phyloP scores from a whole-genome alignment of 2,113 vertebrate species.

The Salvelinus namaycush region DNA sequence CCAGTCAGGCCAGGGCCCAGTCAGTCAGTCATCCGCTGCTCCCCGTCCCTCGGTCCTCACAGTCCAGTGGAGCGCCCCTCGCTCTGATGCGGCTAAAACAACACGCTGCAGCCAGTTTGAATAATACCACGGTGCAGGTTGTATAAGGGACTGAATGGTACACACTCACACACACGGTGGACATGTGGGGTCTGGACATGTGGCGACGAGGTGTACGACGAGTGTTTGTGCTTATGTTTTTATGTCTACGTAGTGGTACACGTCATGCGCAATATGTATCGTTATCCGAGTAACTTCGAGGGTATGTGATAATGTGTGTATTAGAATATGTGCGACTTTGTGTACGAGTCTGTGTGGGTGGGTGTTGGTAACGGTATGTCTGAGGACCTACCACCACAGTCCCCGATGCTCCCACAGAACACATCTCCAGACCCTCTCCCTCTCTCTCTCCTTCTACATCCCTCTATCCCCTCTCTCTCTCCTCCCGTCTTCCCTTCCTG shows the following conservation, averaged over 20 bases:
- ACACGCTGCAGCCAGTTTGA: constrained; percentile 54
- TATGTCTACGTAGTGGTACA: background rate
- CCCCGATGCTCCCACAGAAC: constrained; percentile 60
- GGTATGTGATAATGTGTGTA: background rate
- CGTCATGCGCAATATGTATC: background rate
- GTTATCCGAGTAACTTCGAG: constrained; percentile 1
- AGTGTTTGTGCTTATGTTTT: constrained; percentile 1
- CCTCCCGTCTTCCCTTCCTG: constrained; percentile 68
- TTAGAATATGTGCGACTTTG: constrained; percentile 24
- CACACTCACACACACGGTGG: constrained; percentile 37
- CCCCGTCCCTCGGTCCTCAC: constrained; percentile 10
- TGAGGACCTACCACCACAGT: constrained; percentile 27
- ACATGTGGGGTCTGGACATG: constrained; percentile 41
- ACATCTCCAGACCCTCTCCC: too few species aligned
- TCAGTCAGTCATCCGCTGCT: constrained; percentile 31
- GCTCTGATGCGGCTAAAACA: constrained; percentile 52
- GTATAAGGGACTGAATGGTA: constrained; percentile 42
- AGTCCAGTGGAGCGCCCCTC: constrained; percentile 43
- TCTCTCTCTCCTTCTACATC: constrained; percentile 26
- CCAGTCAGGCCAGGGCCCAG: constrained; percentile 19
- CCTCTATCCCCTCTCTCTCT: constrained; percentile 48
- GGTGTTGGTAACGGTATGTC: background rate
- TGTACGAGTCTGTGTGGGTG: constrained; percentile 7
- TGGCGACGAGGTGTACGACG: background rate
- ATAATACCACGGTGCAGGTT: constrained; percentile 52